Percentiles rank a stretch among this genome's conserved stretches.
phyloP scores from a whole-genome alignment of 2,113 vertebrate genomes.

The Myodes glareolus region DNA sequence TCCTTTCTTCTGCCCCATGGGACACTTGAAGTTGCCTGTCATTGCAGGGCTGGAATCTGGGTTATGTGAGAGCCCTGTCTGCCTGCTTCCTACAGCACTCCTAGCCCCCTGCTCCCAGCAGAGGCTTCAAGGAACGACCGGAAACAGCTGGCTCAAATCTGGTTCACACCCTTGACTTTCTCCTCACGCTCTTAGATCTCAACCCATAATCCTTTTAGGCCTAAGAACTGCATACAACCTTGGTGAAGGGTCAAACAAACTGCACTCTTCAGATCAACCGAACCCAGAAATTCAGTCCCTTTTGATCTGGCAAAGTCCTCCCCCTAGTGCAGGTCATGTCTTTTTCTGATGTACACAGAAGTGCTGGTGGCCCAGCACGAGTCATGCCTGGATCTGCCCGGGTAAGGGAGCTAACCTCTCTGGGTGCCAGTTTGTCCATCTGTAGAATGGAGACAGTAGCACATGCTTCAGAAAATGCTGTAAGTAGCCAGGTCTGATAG shows the following conservation, averaged over 20 bases:
- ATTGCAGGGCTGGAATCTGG: not conserved
- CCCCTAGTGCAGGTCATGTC: not conserved
- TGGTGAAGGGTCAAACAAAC: not conserved
- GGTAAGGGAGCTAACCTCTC: not conserved
- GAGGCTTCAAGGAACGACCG: not conserved
- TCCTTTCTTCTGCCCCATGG: not conserved
- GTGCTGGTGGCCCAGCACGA: not conserved
- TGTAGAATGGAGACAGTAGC: not conserved
- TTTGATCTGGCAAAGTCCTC: not conserved
- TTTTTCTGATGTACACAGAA: not conserved
- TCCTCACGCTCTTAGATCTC: not conserved
- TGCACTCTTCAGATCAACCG: not conserved
- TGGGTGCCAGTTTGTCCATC: not conserved
- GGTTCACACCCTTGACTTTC: not conserved
- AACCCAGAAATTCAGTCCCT: not conserved
- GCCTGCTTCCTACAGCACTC: not conserved
- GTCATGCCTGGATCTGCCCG: not conserved
- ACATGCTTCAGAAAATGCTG: not conserved
- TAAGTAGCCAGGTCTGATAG: not conserved
- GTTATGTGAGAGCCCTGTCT: not conserved
- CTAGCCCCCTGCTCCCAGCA: not conserved
- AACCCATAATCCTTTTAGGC: not conserved
- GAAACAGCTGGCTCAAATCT: not conserved
- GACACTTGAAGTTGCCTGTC: not conserved
- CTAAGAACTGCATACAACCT: not conserved